A percentile compares a stretch with the other conserved stretches of the same genome.
Conservation (phyloP, 2,797 vertebrate genomes). For the Anguilla megastoma region DNA sequence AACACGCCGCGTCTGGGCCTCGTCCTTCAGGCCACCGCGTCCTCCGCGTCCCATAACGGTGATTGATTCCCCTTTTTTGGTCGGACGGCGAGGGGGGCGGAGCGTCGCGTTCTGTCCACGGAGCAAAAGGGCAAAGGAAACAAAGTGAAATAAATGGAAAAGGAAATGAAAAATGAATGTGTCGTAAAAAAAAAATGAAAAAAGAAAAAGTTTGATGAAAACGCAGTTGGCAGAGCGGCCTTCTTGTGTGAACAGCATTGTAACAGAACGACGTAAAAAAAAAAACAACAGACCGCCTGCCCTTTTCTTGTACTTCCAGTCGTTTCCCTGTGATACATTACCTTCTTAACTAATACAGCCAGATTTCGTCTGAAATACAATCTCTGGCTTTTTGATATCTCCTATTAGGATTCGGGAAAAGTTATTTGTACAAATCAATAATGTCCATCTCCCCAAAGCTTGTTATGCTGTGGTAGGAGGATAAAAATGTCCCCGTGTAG, state of each 20-base stretch:
- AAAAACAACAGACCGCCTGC: neutral
- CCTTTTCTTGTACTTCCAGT: neutral
- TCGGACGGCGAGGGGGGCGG: slow-evolving; percentile 5
- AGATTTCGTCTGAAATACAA: slow-evolving; percentile 16
- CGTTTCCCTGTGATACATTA: slow-evolving; percentile 11
- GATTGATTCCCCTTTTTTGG: slow-evolving; percentile 29
- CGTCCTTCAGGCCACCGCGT: neutral
- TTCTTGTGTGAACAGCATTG: slow-evolving; percentile 14
- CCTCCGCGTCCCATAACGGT: slow-evolving; percentile 26
- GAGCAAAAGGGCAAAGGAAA: slow-evolving; percentile 34
- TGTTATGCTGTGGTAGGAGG: neutral
- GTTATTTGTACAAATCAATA: neutral
- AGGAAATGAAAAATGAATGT: slow-evolving; percentile 37
- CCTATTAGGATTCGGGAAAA: neutral
- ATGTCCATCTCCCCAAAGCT: neutral
- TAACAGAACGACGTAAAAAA: neutral
- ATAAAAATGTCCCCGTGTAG: neutral
- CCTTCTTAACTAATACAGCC: neutral
- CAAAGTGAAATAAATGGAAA: slow-evolving; percentile 38
- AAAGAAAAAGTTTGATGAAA: slow-evolving; percentile 1
- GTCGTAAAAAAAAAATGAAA: slow-evolving; percentile 10
- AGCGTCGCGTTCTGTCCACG: slow-evolving; percentile 22
- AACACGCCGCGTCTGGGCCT: neutral
- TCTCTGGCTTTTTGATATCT: neutral
- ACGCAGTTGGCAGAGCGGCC: neutral